Evolutionary conservation across 2,113 vertebrate species (phyloP).

Genomic region (Vireo altiloquus): DNA sequence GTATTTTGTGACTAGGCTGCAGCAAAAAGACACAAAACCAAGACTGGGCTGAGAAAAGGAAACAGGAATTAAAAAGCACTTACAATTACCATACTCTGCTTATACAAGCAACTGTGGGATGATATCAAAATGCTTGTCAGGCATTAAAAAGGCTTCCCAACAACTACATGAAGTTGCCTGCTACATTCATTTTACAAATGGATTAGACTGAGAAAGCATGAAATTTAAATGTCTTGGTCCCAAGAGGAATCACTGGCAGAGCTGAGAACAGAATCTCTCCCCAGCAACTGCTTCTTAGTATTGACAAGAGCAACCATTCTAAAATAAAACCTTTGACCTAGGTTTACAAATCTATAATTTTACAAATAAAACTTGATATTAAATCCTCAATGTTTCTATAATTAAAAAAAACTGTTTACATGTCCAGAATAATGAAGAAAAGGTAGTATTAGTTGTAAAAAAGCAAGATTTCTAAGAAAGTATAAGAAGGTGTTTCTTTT

Average conservation of each 20-base stretch:
- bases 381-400: background rate
- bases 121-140: background rate
- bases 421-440: background rate
- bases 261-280: background rate
- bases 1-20: background rate
- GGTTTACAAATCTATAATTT: background rate
- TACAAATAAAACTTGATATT: background rate
- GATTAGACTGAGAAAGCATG: slow-evolving; percentile 1
- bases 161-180: background rate
- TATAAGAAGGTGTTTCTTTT: background rate
- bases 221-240: background rate
- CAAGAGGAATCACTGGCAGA: background rate
- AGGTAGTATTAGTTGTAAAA: background rate
- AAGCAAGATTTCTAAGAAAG: background rate
- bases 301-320: background rate
- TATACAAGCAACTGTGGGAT: background rate
- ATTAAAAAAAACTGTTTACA: background rate
- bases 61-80: background rate
- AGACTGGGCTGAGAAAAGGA: background rate
- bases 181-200: background rate
- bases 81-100: background rate
- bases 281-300: background rate
- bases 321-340: background rate
- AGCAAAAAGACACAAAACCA: background rate
- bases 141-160: background rate